Percentiles rank a stretch among this genome's conserved stretches.
These are phyloP conservation scores for Tetramorium bicarinatum DNA, from an alignment of 2,888 invertebrate species.

Conservation along the genomic window DNA sequence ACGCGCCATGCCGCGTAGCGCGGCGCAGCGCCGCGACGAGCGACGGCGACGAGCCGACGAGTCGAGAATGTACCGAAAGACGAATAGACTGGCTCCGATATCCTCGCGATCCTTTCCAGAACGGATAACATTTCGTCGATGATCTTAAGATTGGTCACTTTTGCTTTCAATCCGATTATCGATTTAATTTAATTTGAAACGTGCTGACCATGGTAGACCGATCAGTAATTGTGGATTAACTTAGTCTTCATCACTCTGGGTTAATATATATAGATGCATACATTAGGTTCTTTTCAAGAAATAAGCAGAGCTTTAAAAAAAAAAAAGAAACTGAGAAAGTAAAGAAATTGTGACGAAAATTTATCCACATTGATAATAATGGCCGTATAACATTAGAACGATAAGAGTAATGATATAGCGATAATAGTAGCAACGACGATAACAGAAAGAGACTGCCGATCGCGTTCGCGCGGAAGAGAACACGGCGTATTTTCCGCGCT, in stretches of 20 bases:
- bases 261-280: background rate
- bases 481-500: conserved; percentile 73
- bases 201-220: no score
- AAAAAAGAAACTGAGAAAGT: conserved; percentile 20
- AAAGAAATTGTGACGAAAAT: conserved; percentile 16
- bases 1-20: conserved; percentile 76
- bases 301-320: background rate
- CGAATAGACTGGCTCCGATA: conserved; percentile 15
- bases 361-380: conserved; percentile 21
- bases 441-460: conserved; percentile 35
- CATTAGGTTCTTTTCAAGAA: conserved; percentile 3
- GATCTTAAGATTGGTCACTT: conserved; percentile 19
- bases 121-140: conserved; percentile 27
- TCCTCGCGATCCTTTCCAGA: conserved; percentile 4
- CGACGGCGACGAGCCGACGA: conserved; percentile 49
- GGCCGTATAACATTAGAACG: conserved; percentile 19
- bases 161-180: background rate
- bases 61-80: conserved; percentile 46
- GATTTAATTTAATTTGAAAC: background rate
- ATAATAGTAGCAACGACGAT: conserved; percentile 29
- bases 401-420: conserved; percentile 13
- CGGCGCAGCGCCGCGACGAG: conserved; percentile 59
- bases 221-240: background rate
- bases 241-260: background rate
- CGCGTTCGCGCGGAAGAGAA: conserved; percentile 54